Evolutionary conservation across 2,888 invertebrate species (phyloP), one percentile per base, ranked within the genome.

Genomic region (Drosophila seclusa): DNA sequence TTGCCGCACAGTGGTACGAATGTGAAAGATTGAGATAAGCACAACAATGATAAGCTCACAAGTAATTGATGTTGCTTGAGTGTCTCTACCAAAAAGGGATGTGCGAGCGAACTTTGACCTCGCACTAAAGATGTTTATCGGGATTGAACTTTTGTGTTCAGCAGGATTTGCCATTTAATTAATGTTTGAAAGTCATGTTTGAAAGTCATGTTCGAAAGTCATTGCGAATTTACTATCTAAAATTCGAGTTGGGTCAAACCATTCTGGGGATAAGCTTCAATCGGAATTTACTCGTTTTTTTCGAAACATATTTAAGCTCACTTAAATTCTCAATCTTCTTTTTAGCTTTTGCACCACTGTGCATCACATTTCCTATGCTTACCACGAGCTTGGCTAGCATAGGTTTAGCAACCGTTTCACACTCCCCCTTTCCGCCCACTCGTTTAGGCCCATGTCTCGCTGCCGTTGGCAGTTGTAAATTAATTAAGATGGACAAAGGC

Each of bases 401-500:
- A 11, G 50, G 57, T 42, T 38, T 48, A 29, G 32, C 45, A 29
- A 8, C 21, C 31, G 49, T 7, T 29, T 4, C 42, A 2, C 50
- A 24, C 13, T 0, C 27, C 11, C 11, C 54, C n/a, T 0, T 10
- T 6, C 8, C 2, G 0, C 6, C 11, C 2, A 13, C 31, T 2
- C 16, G 29, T 42, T 57, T 31, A 31, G 40, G 1, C n/a, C 24
- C 24, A 1, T 40, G n/a, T 27, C 58, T 16, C 40, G 18, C 18
- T 60, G 53, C 50, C 45, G 49, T 61, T 78, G 82, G 68, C 76
- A 75, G 61, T 63, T 76, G 59, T 58, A 85, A 83, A 86, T 87
- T 85, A 87, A 87, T 87, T 87, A 85, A 87, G 85, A 87, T 79
- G 78, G 87, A 87, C 87, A 88, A 87, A 83, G 84, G 87, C 83